Conservation (phyloP, 2,113 vertebrate genomes). For the Noturus placidus region DNA sequence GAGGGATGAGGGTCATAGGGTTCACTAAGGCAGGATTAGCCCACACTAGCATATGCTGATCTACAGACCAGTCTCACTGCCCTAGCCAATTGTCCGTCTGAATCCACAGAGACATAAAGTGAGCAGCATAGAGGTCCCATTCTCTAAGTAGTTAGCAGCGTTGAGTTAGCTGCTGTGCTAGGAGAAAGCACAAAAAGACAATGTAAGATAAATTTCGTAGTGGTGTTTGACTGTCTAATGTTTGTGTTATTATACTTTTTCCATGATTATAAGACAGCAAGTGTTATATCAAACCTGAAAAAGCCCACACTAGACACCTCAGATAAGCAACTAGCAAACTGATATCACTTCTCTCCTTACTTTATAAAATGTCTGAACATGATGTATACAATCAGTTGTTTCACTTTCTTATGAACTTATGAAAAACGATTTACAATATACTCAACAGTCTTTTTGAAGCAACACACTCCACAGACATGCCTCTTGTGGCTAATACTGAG, state of each 20-base stretch:
- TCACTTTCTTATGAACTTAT: neutral
- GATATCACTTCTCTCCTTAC: neutral
- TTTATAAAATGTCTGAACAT: neutral
- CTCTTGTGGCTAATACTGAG: neutral
- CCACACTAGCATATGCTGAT: conserved; percentile 54
- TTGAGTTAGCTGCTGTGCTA: neutral
- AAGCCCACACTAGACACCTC: neutral
- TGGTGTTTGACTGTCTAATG: neutral
- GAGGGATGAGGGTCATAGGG: conserved; percentile 52
- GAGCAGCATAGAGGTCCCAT: conserved; percentile 50
- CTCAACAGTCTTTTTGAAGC: neutral
- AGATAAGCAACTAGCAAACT: neutral
- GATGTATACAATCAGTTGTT: neutral
- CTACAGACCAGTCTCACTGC: conserved; percentile 62
- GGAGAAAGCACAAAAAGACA: neutral
- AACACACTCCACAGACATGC: neutral
- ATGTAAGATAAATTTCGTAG: neutral
- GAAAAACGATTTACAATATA: neutral
- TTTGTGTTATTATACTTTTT: neutral
- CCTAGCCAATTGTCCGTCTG: conserved; percentile 45
- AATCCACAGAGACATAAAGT: conserved; percentile 14
- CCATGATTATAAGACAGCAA: neutral
- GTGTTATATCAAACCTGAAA: neutral
- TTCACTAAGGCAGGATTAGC: conserved; percentile 53
- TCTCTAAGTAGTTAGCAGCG: conserved; percentile 48